phyloP scores from a whole-genome alignment of 2,113 vertebrate genomes.

The Amblyornis subalaris region DNA sequence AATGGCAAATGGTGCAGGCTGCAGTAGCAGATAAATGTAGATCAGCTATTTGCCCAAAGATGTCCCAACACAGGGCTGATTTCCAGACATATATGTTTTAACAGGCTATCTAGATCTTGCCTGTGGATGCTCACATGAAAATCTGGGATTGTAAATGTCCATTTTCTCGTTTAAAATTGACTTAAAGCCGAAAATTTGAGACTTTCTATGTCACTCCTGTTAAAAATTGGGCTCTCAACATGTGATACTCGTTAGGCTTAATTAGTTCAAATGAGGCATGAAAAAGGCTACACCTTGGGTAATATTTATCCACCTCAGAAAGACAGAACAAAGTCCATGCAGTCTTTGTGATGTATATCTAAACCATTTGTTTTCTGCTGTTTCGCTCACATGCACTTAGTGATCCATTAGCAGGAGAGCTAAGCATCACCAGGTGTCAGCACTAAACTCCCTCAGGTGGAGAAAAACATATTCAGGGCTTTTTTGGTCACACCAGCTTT shows the following conservation, averaged over 20 bases:
- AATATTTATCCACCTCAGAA: background rate
- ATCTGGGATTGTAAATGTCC: background rate
- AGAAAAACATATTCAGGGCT: background rate
- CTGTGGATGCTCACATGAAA: background rate
- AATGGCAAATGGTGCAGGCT: background rate
- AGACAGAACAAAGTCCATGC: background rate
- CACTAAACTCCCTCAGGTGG: background rate
- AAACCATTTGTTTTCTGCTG: background rate
- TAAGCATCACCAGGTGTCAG: background rate
- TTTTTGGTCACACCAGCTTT: background rate
- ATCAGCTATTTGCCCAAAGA: background rate
- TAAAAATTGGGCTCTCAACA: background rate
- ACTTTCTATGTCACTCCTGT: background rate
- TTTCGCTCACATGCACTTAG: background rate
- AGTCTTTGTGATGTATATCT: background rate
- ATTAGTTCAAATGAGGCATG: constrained; percentile 12
- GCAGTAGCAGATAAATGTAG: background rate
- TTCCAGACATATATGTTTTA: background rate
- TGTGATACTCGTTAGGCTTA: background rate
- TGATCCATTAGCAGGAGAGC: background rate
- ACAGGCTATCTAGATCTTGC: background rate
- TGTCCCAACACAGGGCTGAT: background rate
- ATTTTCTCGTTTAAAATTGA: background rate
- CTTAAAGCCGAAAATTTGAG: background rate
- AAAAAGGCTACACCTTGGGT: background rate